Percentiles rank a stretch among this genome's conserved stretches.
Evolutionary conservation across 2,113 vertebrate genomes (phyloP).

Genomic region (Chauna torquata): DNA sequence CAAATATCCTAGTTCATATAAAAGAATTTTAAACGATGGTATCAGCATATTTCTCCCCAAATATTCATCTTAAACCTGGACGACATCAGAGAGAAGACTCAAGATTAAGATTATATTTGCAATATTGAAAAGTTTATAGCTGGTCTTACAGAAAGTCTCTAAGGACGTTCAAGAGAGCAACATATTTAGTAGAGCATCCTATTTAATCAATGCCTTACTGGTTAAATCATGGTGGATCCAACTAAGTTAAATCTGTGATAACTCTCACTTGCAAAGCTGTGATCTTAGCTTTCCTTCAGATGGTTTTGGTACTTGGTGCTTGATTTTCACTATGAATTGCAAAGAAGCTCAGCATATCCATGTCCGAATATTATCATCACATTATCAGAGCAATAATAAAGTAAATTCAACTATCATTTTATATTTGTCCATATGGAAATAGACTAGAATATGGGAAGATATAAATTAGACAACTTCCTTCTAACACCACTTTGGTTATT

Average conservation of each 20-base stretch:
- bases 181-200: background rate
- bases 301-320: background rate
- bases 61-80: background rate
- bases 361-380: background rate
- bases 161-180: background rate
- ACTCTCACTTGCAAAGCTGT: background rate
- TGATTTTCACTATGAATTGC: background rate
- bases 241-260: background rate
- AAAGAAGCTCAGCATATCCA: background rate
- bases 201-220: background rate
- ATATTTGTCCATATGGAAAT: background rate
- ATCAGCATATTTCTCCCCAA: background rate
- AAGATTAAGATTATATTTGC: background rate
- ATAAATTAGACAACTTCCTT: background rate
- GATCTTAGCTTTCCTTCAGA: background rate
- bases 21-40: fast-evolving
- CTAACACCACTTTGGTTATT: background rate
- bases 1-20: background rate
- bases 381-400: background rate
- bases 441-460: background rate
- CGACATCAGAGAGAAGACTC: background rate
- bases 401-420: background rate
- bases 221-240: background rate
- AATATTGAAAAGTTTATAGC: background rate
- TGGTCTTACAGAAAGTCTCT: background rate